Evolutionary conservation across 2,113 vertebrate species (phyloP).

Genomic region (crab-eating macaque (Macaca fascicularis)): T2T-MFA8v1.1 NC_088395.1:9057501-9058000

Average conservation of each 20-base stretch:
- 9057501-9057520: not conserved
- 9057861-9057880: not conserved
- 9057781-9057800: no score
- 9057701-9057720: not conserved
- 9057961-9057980: not conserved
- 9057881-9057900: no score
- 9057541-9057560: not conserved
- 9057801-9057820: not conserved
- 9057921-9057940: not conserved
- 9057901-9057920: no score
- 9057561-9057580: no score
- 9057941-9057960: not conserved
- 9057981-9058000: not conserved
- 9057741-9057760: not conserved
- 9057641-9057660: not conserved
- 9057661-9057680: not conserved
- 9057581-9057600: not conserved
- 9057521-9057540: not conserved
- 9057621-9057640: not conserved
- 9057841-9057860: not conserved
- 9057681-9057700: not conserved
- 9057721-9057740: not conserved
- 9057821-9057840: not conserved
- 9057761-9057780: no score
- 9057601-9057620: not conserved